Base-by-base conservation (phyloP, 92 coral and sea anemone species). In the Actinostola sp. region DNA sequence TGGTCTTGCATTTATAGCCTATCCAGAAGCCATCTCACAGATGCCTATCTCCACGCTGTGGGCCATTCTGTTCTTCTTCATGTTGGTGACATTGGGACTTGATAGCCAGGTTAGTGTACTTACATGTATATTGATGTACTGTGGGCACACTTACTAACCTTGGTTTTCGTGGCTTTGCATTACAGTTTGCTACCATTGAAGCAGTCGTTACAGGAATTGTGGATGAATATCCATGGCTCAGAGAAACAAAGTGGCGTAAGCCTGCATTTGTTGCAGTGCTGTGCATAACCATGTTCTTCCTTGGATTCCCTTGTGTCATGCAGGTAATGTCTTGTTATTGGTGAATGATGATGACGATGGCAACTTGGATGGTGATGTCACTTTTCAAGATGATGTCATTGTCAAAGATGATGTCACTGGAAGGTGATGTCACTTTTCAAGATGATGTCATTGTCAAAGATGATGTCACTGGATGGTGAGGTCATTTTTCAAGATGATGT, bases 121-220 rank as follows among this genome's bases (percentile, higher is more conserved):
- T 16, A 6, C 5, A 11, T 49, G 55, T 8, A 16, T 9, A 1
- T 20, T 1, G 25, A 0, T 16, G 7, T 8, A 49, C 20, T 9
- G 20, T 49, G 55, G 7, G 21, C 8, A 49, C 20, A 49, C n/a
- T n/a, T n/a, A n/a, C n/a, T n/a, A n/a, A n/a, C n/a, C n/a, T n/a
- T n/a, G n/a, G n/a, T n/a, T n/a, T n/a, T n/a, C n/a, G n/a, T n/a
- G n/a, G n/a, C n/a, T n/a, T n/a, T n/a, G n/a, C n/a, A n/a, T n/a
- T n/a, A n/a, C n/a, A n/a, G 89, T 87, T 87, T 71, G 92, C 85
- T 21, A 82, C 83, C 51, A 77, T 87, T 75, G 92, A 87, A 59
- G 92, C 92, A 13, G 89, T 87, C 3, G 80, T 83, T 55, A 87
- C 92, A 24, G 92, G 73, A 1, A n/a, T 87, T 23, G 85, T 72